Evolutionary conservation across 2,888 invertebrate genomes (phyloP).

Genomic region (Achlya flavicornis): DNA sequence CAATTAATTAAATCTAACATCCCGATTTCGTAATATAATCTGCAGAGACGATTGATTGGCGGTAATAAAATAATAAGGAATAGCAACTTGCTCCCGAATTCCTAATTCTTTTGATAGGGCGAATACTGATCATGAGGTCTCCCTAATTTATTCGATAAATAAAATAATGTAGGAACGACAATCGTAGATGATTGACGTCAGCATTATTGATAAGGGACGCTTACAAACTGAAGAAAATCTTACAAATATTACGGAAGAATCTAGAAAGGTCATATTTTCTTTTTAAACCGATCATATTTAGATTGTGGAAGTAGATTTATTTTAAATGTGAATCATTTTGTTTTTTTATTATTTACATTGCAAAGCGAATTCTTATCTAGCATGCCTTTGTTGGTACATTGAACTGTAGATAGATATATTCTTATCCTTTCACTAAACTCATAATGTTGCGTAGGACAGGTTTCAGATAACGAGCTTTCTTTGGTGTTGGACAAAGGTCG

Average conservation of each 20-base stretch:
- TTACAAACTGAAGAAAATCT: not conserved
- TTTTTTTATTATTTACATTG: not conserved
- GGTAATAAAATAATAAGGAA: no score
- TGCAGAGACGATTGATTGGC: no score
- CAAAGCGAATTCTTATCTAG: not conserved
- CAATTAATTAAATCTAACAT: no score
- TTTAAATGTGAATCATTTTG: not conserved
- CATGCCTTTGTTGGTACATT: not conserved
- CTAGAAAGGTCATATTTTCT: not conserved
- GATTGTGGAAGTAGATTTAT: not conserved
- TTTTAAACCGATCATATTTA: not conserved
- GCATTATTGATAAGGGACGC: not conserved
- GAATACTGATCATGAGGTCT: no score
- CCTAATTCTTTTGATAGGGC: no score
- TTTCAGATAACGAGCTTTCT: not conserved
- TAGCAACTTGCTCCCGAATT: no score
- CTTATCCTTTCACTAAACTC: conserved; percentile 1
- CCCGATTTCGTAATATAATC: no score
- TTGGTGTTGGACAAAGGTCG: not conserved
- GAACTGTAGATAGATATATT: not conserved
- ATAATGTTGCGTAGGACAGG: conserved; percentile 3
- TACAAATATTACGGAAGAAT: not conserved
- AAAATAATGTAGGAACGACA: not conserved
- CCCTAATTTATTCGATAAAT: not conserved
- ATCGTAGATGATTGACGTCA: not conserved